Evolutionary conservation across 2,113 vertebrate species (phyloP), one percentile per base, ranked within the genome.

Genomic region (Ivindomyrus marchei): DNA sequence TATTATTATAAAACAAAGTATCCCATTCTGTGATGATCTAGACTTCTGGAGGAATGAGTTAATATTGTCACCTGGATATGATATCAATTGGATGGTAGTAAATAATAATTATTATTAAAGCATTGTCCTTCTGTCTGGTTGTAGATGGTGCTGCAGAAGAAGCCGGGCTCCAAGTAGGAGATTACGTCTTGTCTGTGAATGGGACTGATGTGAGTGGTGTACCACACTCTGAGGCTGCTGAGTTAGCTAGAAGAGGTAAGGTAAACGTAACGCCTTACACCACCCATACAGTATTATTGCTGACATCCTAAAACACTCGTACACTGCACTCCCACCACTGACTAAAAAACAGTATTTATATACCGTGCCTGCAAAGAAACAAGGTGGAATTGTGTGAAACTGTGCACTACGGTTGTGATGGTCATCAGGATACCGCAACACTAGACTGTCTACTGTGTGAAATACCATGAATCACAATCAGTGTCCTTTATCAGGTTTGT

Each of bases 111-210:
- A 80, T 80, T 42, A 42, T 42, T 80, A 39, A 42, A 42, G 10
- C 36, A 42, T 42, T 80, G 36, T 42, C 27, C 15, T n/a, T 39
- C 86, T 7, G 24, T 88, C 87, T 88, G 52, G 21, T 93, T 94
- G 50, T 91, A 99, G 98, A 98, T 91, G 97, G 97, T 2, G 95
- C 97, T 0, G 97, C 97, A 21, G 97, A 98, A 91, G 97, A 98
- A 94, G 97, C 97, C 0, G 96, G 97, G 1, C 95, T 98, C 74
- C 96, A 96, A 88, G 95, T 97, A 0, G 97, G 98, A 90, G 98
- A 98, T 83, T 96, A 95, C 77, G 95, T 98, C 85, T 92, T 97
- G 90, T 96, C 97, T 83, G 97, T 98, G 88, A 98, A 98, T 4
- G 97, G 97, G 89, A 97, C 96, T 0, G 97, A 99, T 92, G 98